Evolutionary conservation across 2,888 invertebrate genomes (phyloP), one percentile per base, ranked within the genome.

Genomic region (Heliconius charithonia): DNA sequence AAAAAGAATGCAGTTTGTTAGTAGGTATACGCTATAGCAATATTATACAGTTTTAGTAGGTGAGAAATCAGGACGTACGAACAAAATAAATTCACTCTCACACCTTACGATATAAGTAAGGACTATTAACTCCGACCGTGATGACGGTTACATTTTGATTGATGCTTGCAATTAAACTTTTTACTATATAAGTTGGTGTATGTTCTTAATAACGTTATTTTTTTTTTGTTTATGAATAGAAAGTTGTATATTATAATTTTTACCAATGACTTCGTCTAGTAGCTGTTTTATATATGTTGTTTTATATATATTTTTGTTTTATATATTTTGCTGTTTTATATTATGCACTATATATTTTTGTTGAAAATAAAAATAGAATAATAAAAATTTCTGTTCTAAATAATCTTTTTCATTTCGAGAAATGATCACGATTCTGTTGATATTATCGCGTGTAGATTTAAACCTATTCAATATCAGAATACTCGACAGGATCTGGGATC

Each of bases 71-170:
- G n/a, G 32, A n/a, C 32, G 25, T 72, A 37, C 22, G 7, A 59
- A n/a, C 56, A 72, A 72, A 32, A 22, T 13, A 72, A 32, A 72
- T 59, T 72, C 59, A 72, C 72, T 72, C 59, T 59, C 72, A 72
- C 72, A 32, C 59, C 32, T 72, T 32, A 27, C 0, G 13, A 56
- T 72, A 72, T 41, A 29, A 67, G 70, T 25, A 19, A 74, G 67
- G 76, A 80, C 67, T 77, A 74, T 79, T 74, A 76, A 63, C 66
- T 65, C 25, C 59, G 32, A 25, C 59, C 70, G 74, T 74, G 66
- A 77, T 76, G 77, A 80, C 81, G 73, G 77, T 59, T 81, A 79
- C 80, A 75, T 83, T 81, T 82, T 82, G 82, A 85, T 84, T 83
- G 83, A 83, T 83, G 83, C 83, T 83, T 77, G 71, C 75, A 76